Conservation (phyloP, 2,888 invertebrate genomes). For the Lasioglossum villosulum region DNA sequence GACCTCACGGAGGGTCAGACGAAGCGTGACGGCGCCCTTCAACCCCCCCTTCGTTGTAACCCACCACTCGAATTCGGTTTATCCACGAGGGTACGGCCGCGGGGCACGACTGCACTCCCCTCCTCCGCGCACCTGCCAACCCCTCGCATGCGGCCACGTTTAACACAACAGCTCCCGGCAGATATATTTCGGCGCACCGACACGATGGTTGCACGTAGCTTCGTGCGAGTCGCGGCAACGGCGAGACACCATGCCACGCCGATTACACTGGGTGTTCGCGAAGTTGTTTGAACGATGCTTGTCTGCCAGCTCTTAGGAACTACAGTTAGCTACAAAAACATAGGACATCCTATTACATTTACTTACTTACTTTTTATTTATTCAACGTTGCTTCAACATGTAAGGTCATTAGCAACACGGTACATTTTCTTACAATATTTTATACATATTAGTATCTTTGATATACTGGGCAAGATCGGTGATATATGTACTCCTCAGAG, state of each 20-base stretch:
- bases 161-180: slow-evolving; percentile 36
- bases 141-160: slow-evolving; percentile 15
- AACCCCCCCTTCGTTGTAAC: slow-evolving; percentile 23
- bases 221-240: slow-evolving; percentile 30
- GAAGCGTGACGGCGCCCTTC: slow-evolving; percentile 73
- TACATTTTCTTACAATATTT: no score
- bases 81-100: slow-evolving; percentile 3
- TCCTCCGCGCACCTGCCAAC: neutral
- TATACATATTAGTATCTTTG: no score
- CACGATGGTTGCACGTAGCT: slow-evolving; percentile 24
- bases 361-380: no score
- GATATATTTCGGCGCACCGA: slow-evolving; percentile 28
- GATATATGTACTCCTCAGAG: no score
- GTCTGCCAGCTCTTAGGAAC: neutral
- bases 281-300: neutral
- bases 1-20: slow-evolving; percentile 76
- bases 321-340: neutral
- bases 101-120: neutral
- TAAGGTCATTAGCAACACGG: no score
- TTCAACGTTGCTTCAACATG: no score
- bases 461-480: no score
- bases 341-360: neutral
- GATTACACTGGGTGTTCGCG: slow-evolving; percentile 1
- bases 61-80: slow-evolving; percentile 40
- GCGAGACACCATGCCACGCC: neutral